phyloP scores from a whole-genome alignment of 1,140 invertebrate species.

The Akabosia matsudoensis region DNA sequence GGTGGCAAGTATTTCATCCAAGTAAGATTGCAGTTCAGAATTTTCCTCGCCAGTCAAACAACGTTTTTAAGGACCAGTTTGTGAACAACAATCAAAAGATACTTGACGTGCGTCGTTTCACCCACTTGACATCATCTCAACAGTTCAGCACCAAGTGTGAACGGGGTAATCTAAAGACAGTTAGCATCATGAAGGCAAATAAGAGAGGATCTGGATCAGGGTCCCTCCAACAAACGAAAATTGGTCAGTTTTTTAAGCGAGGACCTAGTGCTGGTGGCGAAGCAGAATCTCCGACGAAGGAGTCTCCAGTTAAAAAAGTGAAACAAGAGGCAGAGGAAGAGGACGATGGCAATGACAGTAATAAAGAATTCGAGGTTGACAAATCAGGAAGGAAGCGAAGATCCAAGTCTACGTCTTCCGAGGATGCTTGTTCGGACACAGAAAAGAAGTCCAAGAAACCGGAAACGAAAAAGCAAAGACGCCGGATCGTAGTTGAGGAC shows the following conservation, averaged over 20 bases:
- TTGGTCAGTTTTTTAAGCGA: constrained; percentile 34
- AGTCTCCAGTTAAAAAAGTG: constrained; percentile 19
- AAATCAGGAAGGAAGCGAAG: not conserved
- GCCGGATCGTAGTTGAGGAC: constrained; percentile 21
- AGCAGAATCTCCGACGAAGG: not conserved
- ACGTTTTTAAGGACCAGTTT: too few relatives aligned
- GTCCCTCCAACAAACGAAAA: constrained; percentile 29
- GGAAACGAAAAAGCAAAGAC: constrained; percentile 25
- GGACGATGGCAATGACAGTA: not conserved
- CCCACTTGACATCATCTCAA: too few relatives aligned
- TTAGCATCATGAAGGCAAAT: not conserved
- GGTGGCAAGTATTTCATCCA: too few relatives aligned
- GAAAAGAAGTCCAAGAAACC: constrained; percentile 1
- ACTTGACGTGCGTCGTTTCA: too few relatives aligned
- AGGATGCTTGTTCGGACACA: not conserved
- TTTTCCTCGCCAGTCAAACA: too few relatives aligned
- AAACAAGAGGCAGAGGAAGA: not conserved
- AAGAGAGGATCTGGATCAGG: not conserved
- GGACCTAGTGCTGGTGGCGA: not conserved
- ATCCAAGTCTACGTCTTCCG: not conserved
- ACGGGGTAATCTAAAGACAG: too few relatives aligned
- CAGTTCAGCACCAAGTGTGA: too few relatives aligned
- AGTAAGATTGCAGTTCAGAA: too few relatives aligned
- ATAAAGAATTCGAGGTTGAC: constrained; percentile 2
- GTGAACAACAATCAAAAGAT: too few relatives aligned